Percentiles rank a stretch among this genome's conserved stretches.
These are phyloP conservation scores for Cinclus cinclus DNA, from an alignment of 2,113 vertebrate species.

Conservation along the genomic window DNA sequence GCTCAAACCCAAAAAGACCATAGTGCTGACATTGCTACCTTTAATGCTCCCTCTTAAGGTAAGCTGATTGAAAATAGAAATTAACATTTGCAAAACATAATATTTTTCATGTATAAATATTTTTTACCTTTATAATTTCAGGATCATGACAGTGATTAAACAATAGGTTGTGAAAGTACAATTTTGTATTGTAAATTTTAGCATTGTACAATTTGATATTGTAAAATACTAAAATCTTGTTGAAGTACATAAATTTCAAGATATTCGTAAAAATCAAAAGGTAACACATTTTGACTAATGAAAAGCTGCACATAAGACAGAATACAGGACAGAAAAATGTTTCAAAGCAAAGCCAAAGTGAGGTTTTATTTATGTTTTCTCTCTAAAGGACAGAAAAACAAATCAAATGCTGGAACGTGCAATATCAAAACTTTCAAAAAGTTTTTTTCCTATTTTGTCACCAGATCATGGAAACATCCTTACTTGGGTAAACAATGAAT, in stretches of 20 bases:
- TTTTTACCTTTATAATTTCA: neutral
- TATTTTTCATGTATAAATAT: neutral
- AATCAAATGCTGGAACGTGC: neutral
- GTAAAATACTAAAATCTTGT: neutral
- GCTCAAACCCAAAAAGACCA: neutral
- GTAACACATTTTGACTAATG: neutral
- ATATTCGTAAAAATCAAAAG: neutral
- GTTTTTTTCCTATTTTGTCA: constrained; percentile 23
- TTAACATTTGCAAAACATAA: neutral
- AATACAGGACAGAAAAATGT: constrained; percentile 42
- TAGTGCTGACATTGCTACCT: neutral
- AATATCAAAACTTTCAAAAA: constrained; percentile 1
- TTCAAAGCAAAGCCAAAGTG: constrained; percentile 46
- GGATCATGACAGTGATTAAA: neutral
- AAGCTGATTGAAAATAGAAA: neutral
- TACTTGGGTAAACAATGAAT: constrained; percentile 31
- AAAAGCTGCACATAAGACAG: neutral
- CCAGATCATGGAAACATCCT: constrained; percentile 30
- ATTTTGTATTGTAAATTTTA: neutral
- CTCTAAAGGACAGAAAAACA: constrained; percentile 41
- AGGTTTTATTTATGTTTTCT: constrained; percentile 52
- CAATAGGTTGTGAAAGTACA: neutral
- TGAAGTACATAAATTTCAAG: neutral
- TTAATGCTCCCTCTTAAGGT: neutral
- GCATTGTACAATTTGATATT: neutral